Evolutionary conservation across 2,888 invertebrate species (phyloP).

Genomic region (Rapana venosa): DNA sequence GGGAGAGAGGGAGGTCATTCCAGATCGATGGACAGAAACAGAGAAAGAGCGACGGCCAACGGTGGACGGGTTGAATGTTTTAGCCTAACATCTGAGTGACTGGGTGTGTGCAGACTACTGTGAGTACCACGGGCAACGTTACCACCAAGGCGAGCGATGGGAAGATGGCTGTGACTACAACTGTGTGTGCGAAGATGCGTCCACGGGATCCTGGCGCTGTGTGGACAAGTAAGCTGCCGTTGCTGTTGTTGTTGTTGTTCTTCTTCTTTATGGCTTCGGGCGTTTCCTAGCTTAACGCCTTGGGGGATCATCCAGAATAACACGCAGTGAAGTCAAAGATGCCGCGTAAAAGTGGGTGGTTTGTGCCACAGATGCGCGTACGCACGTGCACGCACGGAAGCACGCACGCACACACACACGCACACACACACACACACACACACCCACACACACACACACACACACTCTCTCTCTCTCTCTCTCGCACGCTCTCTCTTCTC

Average conservation of each 20-base stretch:
- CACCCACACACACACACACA: conserved; percentile 1
- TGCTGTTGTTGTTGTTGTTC: no score
- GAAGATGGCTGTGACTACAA: conserved; percentile 44
- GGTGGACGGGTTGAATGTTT: no score
- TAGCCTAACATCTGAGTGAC: no score
- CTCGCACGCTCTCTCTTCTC: not conserved
- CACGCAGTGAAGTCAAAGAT: no score
- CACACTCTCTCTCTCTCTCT: not conserved
- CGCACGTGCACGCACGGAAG: not conserved
- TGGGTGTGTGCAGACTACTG: conserved; percentile 33
- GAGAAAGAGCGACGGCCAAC: no score
- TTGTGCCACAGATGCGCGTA: not conserved
- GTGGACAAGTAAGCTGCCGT: conserved; percentile 32
- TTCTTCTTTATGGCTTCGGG: no score
- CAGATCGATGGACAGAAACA: no score
- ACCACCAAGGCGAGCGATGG: conserved; percentile 39
- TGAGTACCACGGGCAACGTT: conserved; percentile 32
- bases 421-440: not conserved
- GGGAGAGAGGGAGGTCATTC: no score
- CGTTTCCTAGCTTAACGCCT: no score
- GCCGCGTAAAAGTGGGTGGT: no score
- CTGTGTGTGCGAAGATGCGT: conserved; percentile 41
- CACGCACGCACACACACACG: not conserved
- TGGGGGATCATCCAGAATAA: no score
- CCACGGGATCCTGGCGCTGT: conserved; percentile 38